Base-by-base conservation (phyloP, 2,888 invertebrate genomes). In the Labia minor region DNA sequence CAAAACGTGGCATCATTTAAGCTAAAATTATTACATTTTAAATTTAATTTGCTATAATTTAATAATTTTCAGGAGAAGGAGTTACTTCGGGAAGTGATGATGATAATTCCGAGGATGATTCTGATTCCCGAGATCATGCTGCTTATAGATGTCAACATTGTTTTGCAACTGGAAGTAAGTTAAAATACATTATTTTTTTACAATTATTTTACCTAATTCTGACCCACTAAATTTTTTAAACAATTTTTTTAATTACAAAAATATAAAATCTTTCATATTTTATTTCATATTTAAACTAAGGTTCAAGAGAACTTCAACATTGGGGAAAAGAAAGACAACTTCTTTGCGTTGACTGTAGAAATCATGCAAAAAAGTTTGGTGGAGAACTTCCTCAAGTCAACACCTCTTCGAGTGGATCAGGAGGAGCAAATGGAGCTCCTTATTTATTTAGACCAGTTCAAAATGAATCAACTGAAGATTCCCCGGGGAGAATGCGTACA, bases 91-190 rank as follows among this genome's bases (percentile, higher is more conserved):
- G 81, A 11, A 82, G 81, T 75, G 84, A 83, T 71, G 81, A 81
- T 64, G 93, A 95, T 77, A 92, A 91, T 80, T 95, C 95, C 71
- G 95, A 95, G 77, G 94, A 95, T 77, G 95, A 95, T 78, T 94
- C 94, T 78, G 95, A 95, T 79, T 94, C 92, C 68, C 85, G 94
- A 75, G 92, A 93, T 75, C 87, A 92, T 72, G 79, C 80, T 70
- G 79, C 81, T 64, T 84, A 84, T 73, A 80, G 85, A 64, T 90
- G 90, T 73, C 85, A 86, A 70, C 87, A 89, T 75, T 90, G 90
- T 75, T 87, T 85, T 73, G 84, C 86, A 1, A 87, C 86, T 10
- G 49, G 49, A 69, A 86, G 85, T 86, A 79, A 79, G 80, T 78
- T 66, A 11, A n/a, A 49, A 19, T 62, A 21, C 19, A 62, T 16